phyloP scores from a whole-genome alignment of 37 sponge, comb jelly and placozoan genomes.

The Diacarnus erythraeanus region DNA sequence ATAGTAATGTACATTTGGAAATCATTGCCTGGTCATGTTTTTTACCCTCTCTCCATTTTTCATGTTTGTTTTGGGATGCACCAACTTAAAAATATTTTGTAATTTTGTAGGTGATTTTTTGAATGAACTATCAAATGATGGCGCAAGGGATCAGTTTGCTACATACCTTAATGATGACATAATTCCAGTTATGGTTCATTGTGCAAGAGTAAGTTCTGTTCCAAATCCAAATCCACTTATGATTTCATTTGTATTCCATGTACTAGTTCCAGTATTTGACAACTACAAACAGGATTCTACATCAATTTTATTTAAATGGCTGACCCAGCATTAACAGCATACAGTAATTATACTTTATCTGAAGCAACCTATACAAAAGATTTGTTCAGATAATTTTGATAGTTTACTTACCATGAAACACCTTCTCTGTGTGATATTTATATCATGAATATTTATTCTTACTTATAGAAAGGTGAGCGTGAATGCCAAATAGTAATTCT shows the following conservation, averaged over 20 bases:
- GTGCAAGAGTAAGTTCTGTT: constrained; percentile 69
- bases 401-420: too few relatives aligned
- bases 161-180: constrained; percentile 54
- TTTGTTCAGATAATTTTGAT: too few relatives aligned
- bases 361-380: too few relatives aligned
- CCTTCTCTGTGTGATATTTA: too few relatives aligned
- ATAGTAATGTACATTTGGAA: neutral
- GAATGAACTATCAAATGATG: constrained; percentile 96
- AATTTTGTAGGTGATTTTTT: constrained; percentile 74
- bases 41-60: neutral
- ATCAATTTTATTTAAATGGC: too few relatives aligned
- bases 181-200: constrained; percentile 78
- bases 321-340: too few relatives aligned
- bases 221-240: too few relatives aligned
- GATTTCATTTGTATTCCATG: too few relatives aligned
- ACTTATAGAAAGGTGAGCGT: constrained; percentile 84
- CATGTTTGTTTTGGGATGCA: neutral
- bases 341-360: too few relatives aligned
- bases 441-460: neutral
- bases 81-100: too few relatives aligned
- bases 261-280: too few relatives aligned
- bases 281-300: too few relatives aligned
- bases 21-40: neutral
- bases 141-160: constrained; percentile 86
- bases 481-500: constrained; percentile 97